Percentiles rank a stretch among this genome's conserved stretches.
Conservation (phyloP, 2,888 invertebrate genomes). For the Lucinisca nassula region DNA sequence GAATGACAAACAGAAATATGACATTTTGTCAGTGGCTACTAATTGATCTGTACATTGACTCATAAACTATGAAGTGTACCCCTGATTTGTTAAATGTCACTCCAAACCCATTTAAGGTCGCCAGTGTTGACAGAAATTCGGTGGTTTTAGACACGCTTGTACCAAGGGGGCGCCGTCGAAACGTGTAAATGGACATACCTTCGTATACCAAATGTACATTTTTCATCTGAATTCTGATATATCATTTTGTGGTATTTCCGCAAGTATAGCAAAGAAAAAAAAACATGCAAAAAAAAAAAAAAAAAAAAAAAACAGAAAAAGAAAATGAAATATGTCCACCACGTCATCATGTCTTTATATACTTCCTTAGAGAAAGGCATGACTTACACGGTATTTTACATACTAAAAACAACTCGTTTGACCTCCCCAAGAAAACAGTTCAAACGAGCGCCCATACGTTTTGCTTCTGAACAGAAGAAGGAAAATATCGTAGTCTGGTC, state of each 20-base stretch:
- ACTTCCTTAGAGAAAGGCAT: too few relatives aligned
- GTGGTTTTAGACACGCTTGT: not conserved
- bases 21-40: not conserved
- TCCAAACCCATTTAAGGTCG: not conserved
- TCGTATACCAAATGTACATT: not conserved
- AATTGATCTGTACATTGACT: not conserved
- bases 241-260: not conserved
- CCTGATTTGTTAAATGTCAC: constrained; percentile 17
- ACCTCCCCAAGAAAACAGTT: too few relatives aligned
- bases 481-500: too few relatives aligned
- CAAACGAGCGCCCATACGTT: too few relatives aligned
- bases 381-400: too few relatives aligned
- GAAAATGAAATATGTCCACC: too few relatives aligned
- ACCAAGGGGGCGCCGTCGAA: not conserved
- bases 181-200: constrained; percentile 4
- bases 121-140: not conserved
- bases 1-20: not conserved
- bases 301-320: too few relatives aligned
- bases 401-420: too few relatives aligned
- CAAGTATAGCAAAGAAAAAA: too few relatives aligned
- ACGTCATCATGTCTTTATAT: too few relatives aligned
- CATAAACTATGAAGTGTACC: not conserved
- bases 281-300: too few relatives aligned
- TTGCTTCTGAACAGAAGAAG: too few relatives aligned
- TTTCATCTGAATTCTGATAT: not conserved